Percentiles rank a stretch among this genome's conserved stretches.
Evolutionary conservation across 35 echinoderm and acorn worm genomes (phyloP).

Genomic region (Stichopus chloronotus): DNA sequence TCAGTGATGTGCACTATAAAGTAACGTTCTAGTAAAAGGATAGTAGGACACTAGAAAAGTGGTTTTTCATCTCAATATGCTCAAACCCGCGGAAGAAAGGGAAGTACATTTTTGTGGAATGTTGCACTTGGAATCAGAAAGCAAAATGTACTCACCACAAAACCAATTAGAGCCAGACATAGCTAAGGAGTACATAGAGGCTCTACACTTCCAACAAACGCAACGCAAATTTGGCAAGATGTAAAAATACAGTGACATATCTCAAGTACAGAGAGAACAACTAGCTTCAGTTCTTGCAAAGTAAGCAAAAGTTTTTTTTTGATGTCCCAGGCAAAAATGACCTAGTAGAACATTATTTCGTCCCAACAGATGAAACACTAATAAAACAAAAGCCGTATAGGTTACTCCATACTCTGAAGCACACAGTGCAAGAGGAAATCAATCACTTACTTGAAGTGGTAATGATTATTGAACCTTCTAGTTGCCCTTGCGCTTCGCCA

Average conservation of each 20-base stretch:
- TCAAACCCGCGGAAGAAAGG: neutral
- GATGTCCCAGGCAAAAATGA: slow-evolving; percentile 62
- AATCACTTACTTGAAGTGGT: slow-evolving; percentile 30
- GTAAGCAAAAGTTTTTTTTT: slow-evolving; percentile 1
- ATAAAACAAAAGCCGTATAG: slow-evolving; percentile 59
- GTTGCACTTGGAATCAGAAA: neutral
- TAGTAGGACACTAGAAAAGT: neutral
- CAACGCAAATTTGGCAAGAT: slow-evolving; percentile 40
- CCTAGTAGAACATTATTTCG: slow-evolving; percentile 23
- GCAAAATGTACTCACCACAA: neutral
- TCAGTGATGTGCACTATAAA: slow-evolving; percentile 37
- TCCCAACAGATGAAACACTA: slow-evolving; percentile 19
- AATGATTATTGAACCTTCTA: slow-evolving; percentile 57
- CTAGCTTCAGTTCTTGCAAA: neutral
- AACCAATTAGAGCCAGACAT: neutral
- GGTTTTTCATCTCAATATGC: slow-evolving; percentile 20
- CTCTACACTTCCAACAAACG: neutral
- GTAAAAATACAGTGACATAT: neutral
- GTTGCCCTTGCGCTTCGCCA: slow-evolving; percentile 38
- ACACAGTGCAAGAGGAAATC: slow-evolving; percentile 44
- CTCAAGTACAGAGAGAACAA: neutral
- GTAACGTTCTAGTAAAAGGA: neutral
- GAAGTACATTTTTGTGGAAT: neutral
- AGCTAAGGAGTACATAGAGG: neutral
- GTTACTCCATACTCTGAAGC: slow-evolving; percentile 46